These are phyloP conservation scores for Pantala flavescens DNA, from an alignment of 1,140 invertebrate genomes.

Conservation along the genomic window DNA sequence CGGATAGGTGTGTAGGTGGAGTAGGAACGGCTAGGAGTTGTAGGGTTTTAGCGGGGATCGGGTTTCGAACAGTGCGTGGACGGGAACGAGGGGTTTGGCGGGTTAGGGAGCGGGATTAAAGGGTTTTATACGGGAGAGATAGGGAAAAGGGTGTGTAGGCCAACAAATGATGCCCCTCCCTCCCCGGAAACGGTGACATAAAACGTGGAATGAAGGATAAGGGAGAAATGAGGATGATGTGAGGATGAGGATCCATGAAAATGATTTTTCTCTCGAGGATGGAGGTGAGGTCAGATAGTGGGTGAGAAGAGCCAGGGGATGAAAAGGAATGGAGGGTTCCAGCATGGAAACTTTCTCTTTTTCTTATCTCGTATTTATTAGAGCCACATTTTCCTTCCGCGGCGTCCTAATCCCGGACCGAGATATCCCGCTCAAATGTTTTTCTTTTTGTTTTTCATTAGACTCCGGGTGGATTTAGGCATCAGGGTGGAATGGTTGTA, in stretches of 20 bases:
- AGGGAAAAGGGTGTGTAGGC: neutral
- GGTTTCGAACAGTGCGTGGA: neutral
- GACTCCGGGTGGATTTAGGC: no score
- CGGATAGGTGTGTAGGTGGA: neutral
- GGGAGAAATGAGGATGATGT: neutral
- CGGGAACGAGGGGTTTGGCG: neutral
- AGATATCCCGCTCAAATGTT: no score
- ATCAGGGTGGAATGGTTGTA: no score
- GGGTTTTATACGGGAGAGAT: neutral
- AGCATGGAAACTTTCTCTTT: no score
- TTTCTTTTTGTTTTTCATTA: no score
- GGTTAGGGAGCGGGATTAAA: neutral
- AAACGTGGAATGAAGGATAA: neutral
- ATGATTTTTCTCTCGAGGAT: neutral
- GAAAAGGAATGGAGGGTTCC: neutral
- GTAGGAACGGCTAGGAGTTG: neutral
- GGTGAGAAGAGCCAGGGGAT: neutral
- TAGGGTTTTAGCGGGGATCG: neutral
- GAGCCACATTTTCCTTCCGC: no score
- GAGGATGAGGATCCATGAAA: neutral
- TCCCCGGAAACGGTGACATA: neutral
- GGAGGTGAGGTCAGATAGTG: neutral
- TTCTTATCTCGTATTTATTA: no score
- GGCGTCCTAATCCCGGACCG: no score
- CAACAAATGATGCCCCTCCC: neutral